Evolutionary conservation across 2,113 vertebrate genomes (phyloP).

Genomic region (Reinhardtius hippoglossoides): DNA sequence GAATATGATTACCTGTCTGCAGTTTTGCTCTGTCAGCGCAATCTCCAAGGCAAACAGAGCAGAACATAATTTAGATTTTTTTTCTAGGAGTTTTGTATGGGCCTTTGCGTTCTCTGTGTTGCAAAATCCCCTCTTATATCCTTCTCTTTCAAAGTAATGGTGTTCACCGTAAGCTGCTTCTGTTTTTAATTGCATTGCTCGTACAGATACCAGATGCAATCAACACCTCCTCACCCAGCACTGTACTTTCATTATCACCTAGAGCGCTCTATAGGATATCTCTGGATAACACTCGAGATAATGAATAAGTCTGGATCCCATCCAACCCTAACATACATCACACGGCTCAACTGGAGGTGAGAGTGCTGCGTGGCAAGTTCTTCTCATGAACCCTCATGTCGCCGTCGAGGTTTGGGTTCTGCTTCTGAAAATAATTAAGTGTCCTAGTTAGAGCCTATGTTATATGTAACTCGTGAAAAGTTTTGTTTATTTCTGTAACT

Average conservation of each 20-base stretch:
- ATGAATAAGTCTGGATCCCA: neutral
- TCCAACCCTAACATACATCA: neutral
- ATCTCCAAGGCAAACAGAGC: constrained; percentile 37
- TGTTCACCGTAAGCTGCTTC: neutral
- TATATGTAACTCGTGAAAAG: constrained; percentile 19
- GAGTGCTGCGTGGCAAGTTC: neutral
- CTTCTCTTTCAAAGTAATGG: neutral
- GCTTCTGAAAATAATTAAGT: constrained; percentile 15
- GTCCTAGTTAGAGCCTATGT: constrained; percentile 25
- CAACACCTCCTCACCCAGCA: neutral
- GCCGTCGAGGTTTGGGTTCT: neutral
- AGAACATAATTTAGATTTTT: constrained; percentile 38
- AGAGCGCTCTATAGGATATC: neutral
- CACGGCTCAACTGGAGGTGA: neutral
- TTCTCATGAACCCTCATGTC: neutral
- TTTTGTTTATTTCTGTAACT: constrained; percentile 46
- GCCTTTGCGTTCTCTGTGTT: neutral
- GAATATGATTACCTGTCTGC: constrained; percentile 58
- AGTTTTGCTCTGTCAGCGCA: constrained; percentile 58
- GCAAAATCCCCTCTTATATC: neutral
- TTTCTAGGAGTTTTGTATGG: neutral
- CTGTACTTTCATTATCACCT: constrained; percentile 7
- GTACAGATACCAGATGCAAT: neutral
- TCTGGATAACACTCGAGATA: neutral
- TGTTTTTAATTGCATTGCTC: constrained; percentile 33